Percentiles rank a stretch among this genome's conserved stretches.
phyloP scores from a whole-genome alignment of 2,113 vertebrate genomes.

The Leptocoma aspasia region DNA sequence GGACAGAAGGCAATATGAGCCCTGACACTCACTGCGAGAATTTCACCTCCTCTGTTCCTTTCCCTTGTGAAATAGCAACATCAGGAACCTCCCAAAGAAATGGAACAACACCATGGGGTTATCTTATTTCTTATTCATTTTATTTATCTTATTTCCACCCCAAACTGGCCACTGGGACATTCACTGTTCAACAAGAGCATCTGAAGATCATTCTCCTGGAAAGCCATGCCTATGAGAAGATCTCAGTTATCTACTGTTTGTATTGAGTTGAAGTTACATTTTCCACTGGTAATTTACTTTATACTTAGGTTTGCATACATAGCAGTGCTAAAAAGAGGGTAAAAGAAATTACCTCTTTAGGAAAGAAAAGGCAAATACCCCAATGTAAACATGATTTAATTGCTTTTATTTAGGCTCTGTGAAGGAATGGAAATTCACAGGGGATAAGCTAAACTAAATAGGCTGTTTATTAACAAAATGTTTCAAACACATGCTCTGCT shows the following conservation, averaged over 20 bases:
- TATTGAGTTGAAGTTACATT: neutral
- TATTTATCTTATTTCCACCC: neutral
- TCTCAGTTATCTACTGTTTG: neutral
- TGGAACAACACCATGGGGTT: neutral
- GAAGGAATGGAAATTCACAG: neutral
- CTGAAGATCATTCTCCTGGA: neutral
- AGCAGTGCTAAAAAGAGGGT: neutral
- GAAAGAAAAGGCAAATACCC: neutral
- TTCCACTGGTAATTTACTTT: neutral
- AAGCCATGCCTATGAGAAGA: neutral
- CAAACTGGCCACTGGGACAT: neutral
- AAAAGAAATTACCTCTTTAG: neutral
- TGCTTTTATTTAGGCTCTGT: neutral
- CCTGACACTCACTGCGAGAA: accelerated
- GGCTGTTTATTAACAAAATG: neutral
- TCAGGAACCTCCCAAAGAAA: neutral
- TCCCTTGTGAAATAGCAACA: neutral
- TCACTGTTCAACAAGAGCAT: neutral
- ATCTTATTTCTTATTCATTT: neutral
- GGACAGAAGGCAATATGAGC: accelerated
- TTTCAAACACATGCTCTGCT: neutral
- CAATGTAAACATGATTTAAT: neutral
- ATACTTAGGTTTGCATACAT: neutral
- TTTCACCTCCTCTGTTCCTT: neutral
- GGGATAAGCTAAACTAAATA: neutral